Evolutionary conservation across 2,113 vertebrate species (phyloP).

Genomic region (Loxodonta africana): DNA sequence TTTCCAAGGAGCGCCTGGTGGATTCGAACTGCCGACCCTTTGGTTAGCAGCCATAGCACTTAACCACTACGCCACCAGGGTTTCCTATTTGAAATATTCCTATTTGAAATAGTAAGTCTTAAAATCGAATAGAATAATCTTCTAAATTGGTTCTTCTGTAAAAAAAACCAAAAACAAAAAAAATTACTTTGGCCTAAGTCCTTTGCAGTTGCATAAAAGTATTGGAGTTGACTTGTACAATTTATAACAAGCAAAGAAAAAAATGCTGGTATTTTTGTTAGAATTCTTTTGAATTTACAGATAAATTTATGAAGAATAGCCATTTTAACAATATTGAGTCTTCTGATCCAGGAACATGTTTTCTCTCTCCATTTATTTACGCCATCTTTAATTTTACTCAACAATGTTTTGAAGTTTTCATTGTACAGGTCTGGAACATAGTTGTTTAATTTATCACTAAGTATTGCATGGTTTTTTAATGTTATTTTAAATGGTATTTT

Average conservation of each 20-base stretch:
- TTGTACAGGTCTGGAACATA: background rate
- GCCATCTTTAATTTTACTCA: background rate
- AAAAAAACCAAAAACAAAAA: background rate
- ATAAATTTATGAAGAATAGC: background rate
- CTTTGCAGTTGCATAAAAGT: background rate
- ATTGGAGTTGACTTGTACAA: constrained; percentile 18
- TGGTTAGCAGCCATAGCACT: too few species aligned
- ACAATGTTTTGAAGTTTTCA: background rate
- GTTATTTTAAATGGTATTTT: background rate
- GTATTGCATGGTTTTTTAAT: background rate
- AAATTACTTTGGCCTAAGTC: background rate
- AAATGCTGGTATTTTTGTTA: background rate
- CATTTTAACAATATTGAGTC: background rate
- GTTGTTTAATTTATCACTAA: background rate
- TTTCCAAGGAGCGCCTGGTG: too few species aligned
- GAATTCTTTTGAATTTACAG: background rate
- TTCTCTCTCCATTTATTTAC: constrained; percentile 29
- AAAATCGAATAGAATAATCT: background rate
- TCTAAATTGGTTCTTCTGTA: background rate
- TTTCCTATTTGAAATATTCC: too few species aligned
- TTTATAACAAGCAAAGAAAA: background rate
- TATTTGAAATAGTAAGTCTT: background rate
- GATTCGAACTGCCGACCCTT: too few species aligned
- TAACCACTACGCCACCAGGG: too few species aligned
- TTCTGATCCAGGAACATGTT: background rate